Evolutionary conservation across 2,888 invertebrate genomes (phyloP).

Genomic region (Herminia tarsipennalis): DNA sequence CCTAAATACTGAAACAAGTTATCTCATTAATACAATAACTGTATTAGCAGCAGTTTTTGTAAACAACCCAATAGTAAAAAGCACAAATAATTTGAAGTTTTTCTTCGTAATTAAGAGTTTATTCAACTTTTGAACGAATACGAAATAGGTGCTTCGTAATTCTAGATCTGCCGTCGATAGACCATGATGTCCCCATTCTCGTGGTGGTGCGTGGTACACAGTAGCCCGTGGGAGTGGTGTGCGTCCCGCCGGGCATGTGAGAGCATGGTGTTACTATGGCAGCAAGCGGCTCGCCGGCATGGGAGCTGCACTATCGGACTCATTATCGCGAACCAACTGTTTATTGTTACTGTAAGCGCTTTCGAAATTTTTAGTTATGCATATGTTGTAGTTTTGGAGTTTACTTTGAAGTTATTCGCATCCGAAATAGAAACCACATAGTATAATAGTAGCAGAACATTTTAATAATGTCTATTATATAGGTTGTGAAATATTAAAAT

Average conservation of each 20-base stretch:
- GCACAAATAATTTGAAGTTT: constrained; percentile 5
- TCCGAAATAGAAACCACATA: no score
- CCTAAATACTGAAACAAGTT: neutral
- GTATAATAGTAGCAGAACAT: no score
- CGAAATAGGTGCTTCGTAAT: neutral
- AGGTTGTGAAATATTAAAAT: no score
- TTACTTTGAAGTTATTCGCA: no score
- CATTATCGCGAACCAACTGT: constrained; percentile 51
- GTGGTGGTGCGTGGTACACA: constrained; percentile 2
- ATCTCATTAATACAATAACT: constrained; percentile 5
- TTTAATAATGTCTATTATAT: no score
- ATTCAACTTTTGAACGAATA: constrained; percentile 7
- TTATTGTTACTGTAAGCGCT: constrained; percentile 42
- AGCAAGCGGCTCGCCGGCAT: constrained; percentile 21
- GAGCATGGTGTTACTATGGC: neutral
- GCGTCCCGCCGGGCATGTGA: constrained; percentile 4
- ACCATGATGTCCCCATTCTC: neutral
- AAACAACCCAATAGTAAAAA: constrained; percentile 8
- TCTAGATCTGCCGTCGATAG: constrained; percentile 1
- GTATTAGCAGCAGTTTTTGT: constrained; percentile 3
- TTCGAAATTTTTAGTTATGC: constrained; percentile 3
- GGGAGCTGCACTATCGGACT: constrained; percentile 51
- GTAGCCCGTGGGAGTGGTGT: constrained; percentile 10
- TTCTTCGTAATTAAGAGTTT: constrained; percentile 11
- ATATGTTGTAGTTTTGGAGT: neutral